Base-by-base conservation (phyloP, 1,140 invertebrate species). In the Drosophila ercepeae region DNA sequence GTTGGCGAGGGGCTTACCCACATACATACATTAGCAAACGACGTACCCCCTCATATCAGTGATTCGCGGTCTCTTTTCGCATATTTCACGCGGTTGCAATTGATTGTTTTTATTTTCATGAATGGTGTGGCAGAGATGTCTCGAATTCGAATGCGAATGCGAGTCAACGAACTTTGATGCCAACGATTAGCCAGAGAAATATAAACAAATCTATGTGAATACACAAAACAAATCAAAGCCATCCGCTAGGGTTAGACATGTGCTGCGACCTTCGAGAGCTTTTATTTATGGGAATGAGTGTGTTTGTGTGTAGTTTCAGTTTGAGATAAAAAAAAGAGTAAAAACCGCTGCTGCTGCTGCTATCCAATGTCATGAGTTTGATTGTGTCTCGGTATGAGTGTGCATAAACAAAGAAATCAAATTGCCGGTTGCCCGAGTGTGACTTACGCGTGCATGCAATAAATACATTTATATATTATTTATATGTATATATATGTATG, bases 401-500 rank as follows among this genome's bases (percentile, higher is more conserved):
- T 70, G 65, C 68, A 71, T 55, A 69, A 67, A 67, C 63, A 58
- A 70, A 68, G 65, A 59, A 69, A 59, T 58, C 67, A 70, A 72
- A 70, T 59, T 70, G 69, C 65, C 65, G 69, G 65, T 48, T 46
- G 69, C 54, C 55, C 25, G 58, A 74, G 70, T 73, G 70, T 74
- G 70, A 73, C 68, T 73, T 63, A 73, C 69, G 69, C 69, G 69
- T 63, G 68, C 69, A 73, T 73, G 69, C 69, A 73, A 72, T 72
- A 73, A 73, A 73, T 63, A 73, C 68, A 63, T 61, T 25, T 29
- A 36, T 36, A 36, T 5, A 19, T 36, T 45, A 29, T 45, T 32
- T 48, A 54, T 48, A 27, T 45, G 42, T 42, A 54, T 72, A 63
- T 48, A 34, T 68, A 27, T 49, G 50, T 53, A 42, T 50, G 51